Evolutionary conservation across 2,888 invertebrate species (phyloP), one percentile per base, ranked within the genome.

Genomic region (Tetranychus piercei): DNA sequence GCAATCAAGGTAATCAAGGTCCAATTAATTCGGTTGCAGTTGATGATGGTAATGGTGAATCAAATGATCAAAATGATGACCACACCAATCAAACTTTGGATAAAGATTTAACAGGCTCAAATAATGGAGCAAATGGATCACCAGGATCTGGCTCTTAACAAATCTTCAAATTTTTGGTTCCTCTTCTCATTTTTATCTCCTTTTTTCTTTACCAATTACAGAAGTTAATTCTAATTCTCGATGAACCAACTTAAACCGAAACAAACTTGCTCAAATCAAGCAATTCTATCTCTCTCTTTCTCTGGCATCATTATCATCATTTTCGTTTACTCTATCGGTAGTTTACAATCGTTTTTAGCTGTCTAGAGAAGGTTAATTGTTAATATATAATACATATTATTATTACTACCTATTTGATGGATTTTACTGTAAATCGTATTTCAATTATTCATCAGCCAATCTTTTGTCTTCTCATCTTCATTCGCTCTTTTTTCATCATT

Each of bases 21-120:
- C 18, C 20, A 20, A 69, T 23, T 69, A 20, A 69, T 22, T 69
- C 69, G 20, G 69, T 69, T 69, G 69, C 69, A 11, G 69, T 69
- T 69, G 69, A 69, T 11, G 23, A 69, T 20, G 20, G 11, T 3
- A 8, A 20, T 23, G 20, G 20, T 69, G n/a, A 69, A 69, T 69
- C 22, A 23, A 69, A 18, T 23, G 34, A 69, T 6, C 69, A 69
- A 23, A 9, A 55, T 15, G 11, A 55, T 15, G 55, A 55, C 15
- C 55, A 55, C 15, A 15, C 55, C 55, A 55, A 55, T 55, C 34
- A 34, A 34, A 55, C 3, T 55, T 55, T 55, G 55, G 55, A 55
- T 15, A 55, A 55, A 55, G 55, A 55, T 55, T 55, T 55, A 55
- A 55, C 55, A 15, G 55, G 55, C 9, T 9, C 11, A 55, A 15